Evolutionary conservation across 2,113 vertebrate genomes (phyloP).

Genomic region (Myiopsitta monachus): DNA sequence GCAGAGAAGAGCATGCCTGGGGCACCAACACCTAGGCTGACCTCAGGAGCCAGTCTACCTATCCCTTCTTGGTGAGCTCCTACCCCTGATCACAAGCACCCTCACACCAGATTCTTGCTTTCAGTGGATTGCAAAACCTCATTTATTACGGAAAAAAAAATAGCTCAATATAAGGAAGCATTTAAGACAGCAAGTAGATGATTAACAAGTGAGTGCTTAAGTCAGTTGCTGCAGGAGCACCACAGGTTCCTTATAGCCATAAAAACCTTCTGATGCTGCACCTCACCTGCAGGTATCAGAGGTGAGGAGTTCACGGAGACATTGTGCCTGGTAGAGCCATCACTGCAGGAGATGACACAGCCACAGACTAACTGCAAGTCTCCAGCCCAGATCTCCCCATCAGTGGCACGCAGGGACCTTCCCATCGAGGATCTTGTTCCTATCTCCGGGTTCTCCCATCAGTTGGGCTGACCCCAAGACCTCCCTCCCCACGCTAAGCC

Average conservation of each 20-base stretch:
- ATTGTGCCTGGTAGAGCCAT: neutral
- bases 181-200: conserved; percentile 12
- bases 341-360: fast-evolving
- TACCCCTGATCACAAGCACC: neutral
- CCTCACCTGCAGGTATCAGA: neutral
- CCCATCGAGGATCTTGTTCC: neutral
- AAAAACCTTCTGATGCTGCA: neutral
- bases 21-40: fast-evolving
- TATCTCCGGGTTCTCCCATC: neutral
- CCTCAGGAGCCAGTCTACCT: neutral
- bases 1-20: neutral
- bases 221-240: neutral
- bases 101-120: neutral
- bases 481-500: neutral
- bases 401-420: neutral
- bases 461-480: neutral
- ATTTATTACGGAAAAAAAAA: neutral
- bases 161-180: neutral
- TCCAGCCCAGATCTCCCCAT: neutral
- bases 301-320: fast-evolving
- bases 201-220: neutral
- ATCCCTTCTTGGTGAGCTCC: neutral
- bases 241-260: neutral
- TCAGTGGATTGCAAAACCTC: neutral
- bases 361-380: neutral